Percentiles rank a stretch among this genome's conserved stretches.
Evolutionary conservation across 2,797 vertebrate genomes (phyloP).

Genomic region (Oreonectes daqikongensis): DNA sequence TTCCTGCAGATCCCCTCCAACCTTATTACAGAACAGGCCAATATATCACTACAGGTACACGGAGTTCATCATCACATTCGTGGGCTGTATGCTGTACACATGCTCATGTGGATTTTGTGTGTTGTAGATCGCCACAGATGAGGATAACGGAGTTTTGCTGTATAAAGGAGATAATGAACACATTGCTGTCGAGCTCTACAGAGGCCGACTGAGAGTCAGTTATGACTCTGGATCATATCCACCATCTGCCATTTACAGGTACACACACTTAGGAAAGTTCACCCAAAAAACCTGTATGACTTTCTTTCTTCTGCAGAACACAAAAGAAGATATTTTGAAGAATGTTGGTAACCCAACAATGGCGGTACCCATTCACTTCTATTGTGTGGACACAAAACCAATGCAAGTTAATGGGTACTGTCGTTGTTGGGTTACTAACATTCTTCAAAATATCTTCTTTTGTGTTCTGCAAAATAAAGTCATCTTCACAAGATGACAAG

Average conservation of each 20-base stretch:
- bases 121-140: slow-evolving; percentile 91
- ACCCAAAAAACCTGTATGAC: no score
- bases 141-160: slow-evolving; percentile 93
- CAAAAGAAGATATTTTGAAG: no score
- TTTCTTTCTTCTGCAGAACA: no score
- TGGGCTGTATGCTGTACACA: not conserved
- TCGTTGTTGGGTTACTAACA: no score
- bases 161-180: slow-evolving; percentile 95
- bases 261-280: no score
- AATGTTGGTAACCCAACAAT: no score
- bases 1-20: slow-evolving; percentile 91
- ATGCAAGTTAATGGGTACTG: no score
- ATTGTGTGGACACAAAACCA: not conserved
- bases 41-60: slow-evolving; percentile 93
- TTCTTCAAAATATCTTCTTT: no score
- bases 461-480: no score
- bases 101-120: slow-evolving; percentile 33
- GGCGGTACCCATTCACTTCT: no score
- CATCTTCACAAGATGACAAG: no score
- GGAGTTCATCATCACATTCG: slow-evolving; percentile 17
- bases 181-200: slow-evolving; percentile 92
- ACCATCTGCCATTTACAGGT: slow-evolving; percentile 97
- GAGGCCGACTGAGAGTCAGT: slow-evolving; percentile 93
- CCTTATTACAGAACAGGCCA: slow-evolving; percentile 85
- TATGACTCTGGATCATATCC: slow-evolving; percentile 93